These are phyloP conservation scores for Anagrus nilaparvatae DNA, from an alignment of 1,140 invertebrate species.

Conservation along the genomic window DNA sequence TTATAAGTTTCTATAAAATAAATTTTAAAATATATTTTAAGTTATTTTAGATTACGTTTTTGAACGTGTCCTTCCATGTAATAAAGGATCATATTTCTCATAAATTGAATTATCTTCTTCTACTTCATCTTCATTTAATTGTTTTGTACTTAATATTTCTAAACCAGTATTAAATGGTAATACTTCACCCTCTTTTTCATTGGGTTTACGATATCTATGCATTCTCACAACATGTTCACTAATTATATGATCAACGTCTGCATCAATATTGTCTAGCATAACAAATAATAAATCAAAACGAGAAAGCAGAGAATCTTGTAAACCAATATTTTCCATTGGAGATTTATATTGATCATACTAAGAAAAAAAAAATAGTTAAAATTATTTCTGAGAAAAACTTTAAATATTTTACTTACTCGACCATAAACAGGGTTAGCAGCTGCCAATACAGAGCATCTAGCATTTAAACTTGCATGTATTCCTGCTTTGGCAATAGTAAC, in stretches of 20 bases:
- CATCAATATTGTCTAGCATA: conserved; percentile 85
- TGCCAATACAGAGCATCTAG: conserved; percentile 93
- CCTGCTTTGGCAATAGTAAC: conserved; percentile 99
- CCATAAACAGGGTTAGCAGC: conserved; percentile 99
- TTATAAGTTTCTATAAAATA: not conserved
- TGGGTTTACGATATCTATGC: conserved; percentile 86
- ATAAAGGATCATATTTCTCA: conserved; percentile 86
- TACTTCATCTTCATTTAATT: conserved; percentile 53
- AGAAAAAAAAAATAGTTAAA: conserved; percentile 25
- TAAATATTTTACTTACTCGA: conserved; percentile 49
- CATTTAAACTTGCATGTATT: conserved; percentile 96
- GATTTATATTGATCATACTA: conserved; percentile 98
- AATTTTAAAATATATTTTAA: conserved; percentile 2
- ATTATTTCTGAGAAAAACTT: conserved; percentile 2
- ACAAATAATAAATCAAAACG: conserved; percentile 99
- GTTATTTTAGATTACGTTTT: too few relatives aligned
- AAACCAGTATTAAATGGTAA: conserved; percentile 69
- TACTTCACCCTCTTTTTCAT: conserved; percentile 91
- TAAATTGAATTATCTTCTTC: conserved; percentile 65
- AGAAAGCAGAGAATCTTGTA: conserved; percentile 95
- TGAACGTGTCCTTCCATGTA: conserved; percentile 70
- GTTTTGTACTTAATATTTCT: conserved; percentile 72
- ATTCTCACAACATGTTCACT: conserved; percentile 96
- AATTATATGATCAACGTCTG: conserved; percentile 83
- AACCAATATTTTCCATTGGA: conserved; percentile 98